Conservation (phyloP, 2,888 invertebrate genomes). For the Mesoligia furuncula region DNA sequence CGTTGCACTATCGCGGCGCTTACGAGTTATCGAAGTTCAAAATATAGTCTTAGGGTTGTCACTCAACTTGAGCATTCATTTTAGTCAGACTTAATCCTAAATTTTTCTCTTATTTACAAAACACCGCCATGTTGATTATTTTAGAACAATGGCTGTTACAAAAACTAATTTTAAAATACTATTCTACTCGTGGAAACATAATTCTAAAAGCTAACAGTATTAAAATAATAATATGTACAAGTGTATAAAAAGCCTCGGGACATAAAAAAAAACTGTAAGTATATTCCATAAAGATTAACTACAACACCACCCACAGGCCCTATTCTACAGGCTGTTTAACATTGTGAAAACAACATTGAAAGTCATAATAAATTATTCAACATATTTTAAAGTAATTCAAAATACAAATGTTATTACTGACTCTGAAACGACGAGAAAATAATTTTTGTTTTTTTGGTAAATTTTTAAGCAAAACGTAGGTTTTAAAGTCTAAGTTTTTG, state of each 20-base stretch:
- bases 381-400: conserved; percentile 6
- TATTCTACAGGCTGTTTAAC: not conserved
- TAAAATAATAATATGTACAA: too few relatives aligned
- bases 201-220: too few relatives aligned
- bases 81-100: too few relatives aligned
- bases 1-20: too few relatives aligned
- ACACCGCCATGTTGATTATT: not conserved
- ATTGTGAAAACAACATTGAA: not conserved
- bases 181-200: not conserved
- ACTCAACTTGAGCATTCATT: too few relatives aligned
- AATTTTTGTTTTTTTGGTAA: conserved; percentile 3
- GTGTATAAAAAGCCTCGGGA: too few relatives aligned
- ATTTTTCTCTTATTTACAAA: too few relatives aligned
- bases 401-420: conserved; percentile 26
- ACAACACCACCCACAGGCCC: too few relatives aligned
- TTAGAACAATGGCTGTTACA: not conserved
- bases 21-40: too few relatives aligned
- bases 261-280: too few relatives aligned
- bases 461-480: not conserved
- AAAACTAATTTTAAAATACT: not conserved
- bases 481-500: not conserved
- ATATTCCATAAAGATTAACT: too few relatives aligned
- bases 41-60: too few relatives aligned
- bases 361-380: conserved; percentile 21
- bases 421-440: not conserved